Evolutionary conservation across 1,140 invertebrate species (phyloP).

Genomic region (Drosophila busckii): DNA sequence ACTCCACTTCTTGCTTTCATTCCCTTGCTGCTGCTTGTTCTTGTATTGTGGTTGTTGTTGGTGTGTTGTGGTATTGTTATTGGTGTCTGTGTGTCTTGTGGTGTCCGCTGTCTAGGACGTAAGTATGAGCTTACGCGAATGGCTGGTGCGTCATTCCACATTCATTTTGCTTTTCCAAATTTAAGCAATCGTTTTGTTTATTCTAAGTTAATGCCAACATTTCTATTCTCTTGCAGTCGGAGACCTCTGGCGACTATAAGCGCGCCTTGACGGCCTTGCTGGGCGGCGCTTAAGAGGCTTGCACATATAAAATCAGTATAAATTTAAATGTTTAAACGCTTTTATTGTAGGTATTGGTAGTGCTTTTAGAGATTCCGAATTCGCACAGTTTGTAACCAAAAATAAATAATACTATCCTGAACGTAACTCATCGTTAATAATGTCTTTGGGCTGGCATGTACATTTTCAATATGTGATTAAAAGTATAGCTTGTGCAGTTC

Average conservation of each 20-base stretch:
- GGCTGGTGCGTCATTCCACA: no score
- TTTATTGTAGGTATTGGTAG: no score
- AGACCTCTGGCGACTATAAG: slow-evolving; percentile 88
- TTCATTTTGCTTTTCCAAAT: slow-evolving; percentile 12
- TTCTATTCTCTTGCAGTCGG: slow-evolving; percentile 80
- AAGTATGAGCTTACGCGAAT: slow-evolving; percentile 26
- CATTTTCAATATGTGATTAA: slow-evolving; percentile 28
- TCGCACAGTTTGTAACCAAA: slow-evolving; percentile 15
- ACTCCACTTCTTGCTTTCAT: slow-evolving; percentile 29
- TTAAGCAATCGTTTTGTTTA: background rate
- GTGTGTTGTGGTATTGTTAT: slow-evolving; percentile 9
- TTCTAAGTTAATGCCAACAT: no score
- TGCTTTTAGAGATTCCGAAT: no score
- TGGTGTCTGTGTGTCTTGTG: slow-evolving; percentile 9
- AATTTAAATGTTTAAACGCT: no score
- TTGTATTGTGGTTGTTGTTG: background rate
- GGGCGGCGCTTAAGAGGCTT: slow-evolving; percentile 60
- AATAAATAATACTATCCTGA: slow-evolving; percentile 1
- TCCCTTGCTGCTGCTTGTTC: slow-evolving; percentile 1
- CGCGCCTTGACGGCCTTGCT: slow-evolving; percentile 83
- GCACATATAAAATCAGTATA: no score
- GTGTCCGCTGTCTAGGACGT: slow-evolving; percentile 39
- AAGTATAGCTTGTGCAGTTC: slow-evolving; percentile 79
- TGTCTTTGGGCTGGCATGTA: background rate
- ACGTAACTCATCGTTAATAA: background rate